These are phyloP conservation scores for Stenurella melanura DNA, from an alignment of 2,888 invertebrate species.

Conservation along the genomic window DNA sequence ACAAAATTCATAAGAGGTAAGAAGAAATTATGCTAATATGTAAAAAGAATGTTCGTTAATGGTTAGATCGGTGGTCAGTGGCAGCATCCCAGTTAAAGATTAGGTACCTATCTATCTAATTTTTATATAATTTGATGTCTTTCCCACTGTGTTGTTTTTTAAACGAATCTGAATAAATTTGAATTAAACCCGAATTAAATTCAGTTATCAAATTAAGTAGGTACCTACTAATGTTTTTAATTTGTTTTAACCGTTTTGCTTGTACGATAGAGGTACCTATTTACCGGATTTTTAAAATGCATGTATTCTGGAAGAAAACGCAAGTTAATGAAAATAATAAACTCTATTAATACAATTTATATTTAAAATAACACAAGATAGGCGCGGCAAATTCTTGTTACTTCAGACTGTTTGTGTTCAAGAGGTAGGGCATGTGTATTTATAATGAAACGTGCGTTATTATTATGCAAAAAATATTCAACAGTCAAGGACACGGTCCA, in stretches of 20 bases:
- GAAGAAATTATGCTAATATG: conserved; percentile 29
- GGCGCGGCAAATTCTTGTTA: conserved; percentile 60
- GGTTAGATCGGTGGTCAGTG: conserved; percentile 24
- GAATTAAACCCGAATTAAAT: too few relatives aligned
- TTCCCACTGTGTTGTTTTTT: background rate
- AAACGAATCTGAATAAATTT: background rate
- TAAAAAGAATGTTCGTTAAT: conserved; percentile 26
- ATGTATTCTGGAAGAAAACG: background rate
- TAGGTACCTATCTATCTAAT: too few relatives aligned
- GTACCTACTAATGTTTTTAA: background rate
- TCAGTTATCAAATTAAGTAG: too few relatives aligned
- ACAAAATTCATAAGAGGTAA: conserved; percentile 31
- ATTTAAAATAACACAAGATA: conserved; percentile 26
- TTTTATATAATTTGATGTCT: background rate
- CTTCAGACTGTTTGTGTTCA: conserved; percentile 27
- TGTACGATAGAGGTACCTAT: too few relatives aligned
- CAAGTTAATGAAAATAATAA: background rate
- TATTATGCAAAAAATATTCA: conserved; percentile 22
- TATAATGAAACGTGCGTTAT: conserved; percentile 24
- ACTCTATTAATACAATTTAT: background rate
- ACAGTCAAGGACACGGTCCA: conserved; percentile 36
- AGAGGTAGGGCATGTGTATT: conserved; percentile 33
- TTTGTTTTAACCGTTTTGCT: conserved; percentile 4
- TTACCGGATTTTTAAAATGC: background rate
- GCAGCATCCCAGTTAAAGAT: conserved; percentile 9